Percentiles rank a stretch among this genome's conserved stretches.
Evolutionary conservation across 2,797 vertebrate species (phyloP).

Genomic region (Denticeps clupeoides): DNA sequence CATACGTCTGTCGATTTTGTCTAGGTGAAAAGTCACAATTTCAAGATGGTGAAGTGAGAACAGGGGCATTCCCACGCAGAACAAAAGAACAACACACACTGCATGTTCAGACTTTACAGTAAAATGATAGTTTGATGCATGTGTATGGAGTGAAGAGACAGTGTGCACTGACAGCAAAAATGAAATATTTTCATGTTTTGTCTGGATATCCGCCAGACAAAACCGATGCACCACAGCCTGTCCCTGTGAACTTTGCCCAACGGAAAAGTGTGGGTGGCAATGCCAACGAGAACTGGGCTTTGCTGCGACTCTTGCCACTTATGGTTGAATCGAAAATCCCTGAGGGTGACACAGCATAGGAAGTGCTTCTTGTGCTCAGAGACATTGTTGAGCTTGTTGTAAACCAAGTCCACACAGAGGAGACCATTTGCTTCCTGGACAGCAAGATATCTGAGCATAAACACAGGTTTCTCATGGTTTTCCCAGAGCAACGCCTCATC

Average conservation of each 20-base stretch:
- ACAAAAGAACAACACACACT: neutral
- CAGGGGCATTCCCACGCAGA: slow-evolving; percentile 7
- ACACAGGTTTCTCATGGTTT: slow-evolving; percentile 10
- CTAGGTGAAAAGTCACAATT: slow-evolving; percentile 5
- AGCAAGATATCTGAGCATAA: slow-evolving; percentile 14
- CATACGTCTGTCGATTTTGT: slow-evolving; percentile 2
- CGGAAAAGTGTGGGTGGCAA: neutral
- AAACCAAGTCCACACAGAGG: slow-evolving; percentile 9
- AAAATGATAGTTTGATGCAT: too few relatives aligned
- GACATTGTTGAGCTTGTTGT: slow-evolving; percentile 3
- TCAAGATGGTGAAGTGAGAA: slow-evolving; percentile 5
- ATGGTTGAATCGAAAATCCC: slow-evolving; percentile 10
- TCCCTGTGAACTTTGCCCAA: neutral
- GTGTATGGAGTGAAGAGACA: too few relatives aligned
- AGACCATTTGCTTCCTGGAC: slow-evolving; percentile 11
- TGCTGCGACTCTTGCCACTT: slow-evolving; percentile 6
- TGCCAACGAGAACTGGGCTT: neutral
- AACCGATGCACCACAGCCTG: neutral
- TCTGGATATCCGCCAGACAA: slow-evolving; percentile 1
- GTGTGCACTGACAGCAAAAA: neutral
- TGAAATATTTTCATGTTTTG: neutral
- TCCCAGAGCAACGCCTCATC: slow-evolving; percentile 8
- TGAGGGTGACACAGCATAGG: slow-evolving; percentile 8
- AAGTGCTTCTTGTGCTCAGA: slow-evolving; percentile 5
- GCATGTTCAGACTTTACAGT: slow-evolving; percentile 1